phyloP scores from a whole-genome alignment of 1,140 invertebrate species.

The Conus ventricosus region DNA sequence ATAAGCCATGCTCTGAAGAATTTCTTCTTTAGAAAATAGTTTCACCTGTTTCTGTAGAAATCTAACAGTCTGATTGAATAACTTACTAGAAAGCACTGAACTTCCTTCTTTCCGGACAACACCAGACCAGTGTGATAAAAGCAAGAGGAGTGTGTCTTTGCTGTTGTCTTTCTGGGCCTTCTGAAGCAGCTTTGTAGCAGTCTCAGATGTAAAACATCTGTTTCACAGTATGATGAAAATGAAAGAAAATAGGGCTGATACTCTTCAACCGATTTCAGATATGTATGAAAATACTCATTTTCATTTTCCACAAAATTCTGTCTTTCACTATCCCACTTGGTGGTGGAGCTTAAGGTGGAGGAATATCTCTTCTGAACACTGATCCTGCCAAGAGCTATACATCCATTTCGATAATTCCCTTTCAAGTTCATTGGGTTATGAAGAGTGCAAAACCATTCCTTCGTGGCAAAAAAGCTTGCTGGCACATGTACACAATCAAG shows the following conservation, averaged over 20 bases:
- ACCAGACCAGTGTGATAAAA: conserved; percentile 21
- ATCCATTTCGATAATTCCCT: neutral
- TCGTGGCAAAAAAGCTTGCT: neutral
- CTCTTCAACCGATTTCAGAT: neutral
- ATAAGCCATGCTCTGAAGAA: conserved; percentile 12
- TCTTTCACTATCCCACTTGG: neutral
- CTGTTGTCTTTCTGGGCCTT: neutral
- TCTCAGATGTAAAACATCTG: neutral
- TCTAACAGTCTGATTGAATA: neutral
- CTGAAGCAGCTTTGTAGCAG: neutral
- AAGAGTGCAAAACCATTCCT: neutral
- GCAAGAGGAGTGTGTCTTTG: neutral
- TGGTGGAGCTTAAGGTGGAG: neutral
- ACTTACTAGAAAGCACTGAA: neutral
- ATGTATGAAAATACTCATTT: conserved; percentile 29
- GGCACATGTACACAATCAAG: neutral
- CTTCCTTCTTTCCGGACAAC: conserved; percentile 9
- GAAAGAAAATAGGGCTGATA: conserved; percentile 21
- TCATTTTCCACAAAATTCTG: conserved; percentile 28
- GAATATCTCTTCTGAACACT: neutral
- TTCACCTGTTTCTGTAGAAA: neutral
- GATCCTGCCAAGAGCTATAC: neutral
- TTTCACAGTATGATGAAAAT: neutral
- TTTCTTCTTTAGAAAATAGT: neutral
- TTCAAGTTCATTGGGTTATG: neutral